phyloP scores from a whole-genome alignment of 1,140 invertebrate species.

The Zaprionus nigranus region DNA sequence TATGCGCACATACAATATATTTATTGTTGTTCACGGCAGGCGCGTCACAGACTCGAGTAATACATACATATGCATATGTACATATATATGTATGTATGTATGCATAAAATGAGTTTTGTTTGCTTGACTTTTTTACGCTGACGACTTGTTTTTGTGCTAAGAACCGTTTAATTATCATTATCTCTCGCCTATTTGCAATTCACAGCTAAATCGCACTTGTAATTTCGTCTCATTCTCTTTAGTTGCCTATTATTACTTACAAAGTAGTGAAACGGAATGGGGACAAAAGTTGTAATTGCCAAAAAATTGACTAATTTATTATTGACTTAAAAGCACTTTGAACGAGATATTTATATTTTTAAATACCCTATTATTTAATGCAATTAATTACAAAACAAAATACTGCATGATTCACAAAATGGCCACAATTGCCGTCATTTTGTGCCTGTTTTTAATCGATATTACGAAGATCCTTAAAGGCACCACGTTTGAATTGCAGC shows the following conservation, averaged over 20 bases:
- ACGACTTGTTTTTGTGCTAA: constrained; percentile 57
- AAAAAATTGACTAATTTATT: constrained; percentile 12
- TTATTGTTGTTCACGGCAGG: constrained; percentile 3
- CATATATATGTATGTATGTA: background rate
- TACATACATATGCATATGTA: background rate
- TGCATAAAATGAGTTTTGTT: constrained; percentile 28
- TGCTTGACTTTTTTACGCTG: constrained; percentile 31
- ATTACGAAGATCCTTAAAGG: no score
- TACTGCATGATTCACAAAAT: background rate
- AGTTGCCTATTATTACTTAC: background rate
- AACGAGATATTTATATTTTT: background rate
- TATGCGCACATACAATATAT: background rate
- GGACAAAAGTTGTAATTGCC: background rate
- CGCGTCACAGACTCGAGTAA: background rate
- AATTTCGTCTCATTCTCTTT: background rate
- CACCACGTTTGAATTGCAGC: background rate
- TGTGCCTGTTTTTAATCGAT: no score
- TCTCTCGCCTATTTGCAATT: constrained; percentile 43
- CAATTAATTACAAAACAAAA: background rate
- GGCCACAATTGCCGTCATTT: background rate
- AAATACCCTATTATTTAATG: background rate
- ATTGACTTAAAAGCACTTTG: constrained; percentile 14
- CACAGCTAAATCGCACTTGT: constrained; percentile 47
- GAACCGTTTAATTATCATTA: constrained; percentile 63
- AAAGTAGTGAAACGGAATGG: background rate